These are phyloP conservation scores for Channa argus DNA, from an alignment of 2,113 vertebrate genomes.

Conservation along the genomic window DNA sequence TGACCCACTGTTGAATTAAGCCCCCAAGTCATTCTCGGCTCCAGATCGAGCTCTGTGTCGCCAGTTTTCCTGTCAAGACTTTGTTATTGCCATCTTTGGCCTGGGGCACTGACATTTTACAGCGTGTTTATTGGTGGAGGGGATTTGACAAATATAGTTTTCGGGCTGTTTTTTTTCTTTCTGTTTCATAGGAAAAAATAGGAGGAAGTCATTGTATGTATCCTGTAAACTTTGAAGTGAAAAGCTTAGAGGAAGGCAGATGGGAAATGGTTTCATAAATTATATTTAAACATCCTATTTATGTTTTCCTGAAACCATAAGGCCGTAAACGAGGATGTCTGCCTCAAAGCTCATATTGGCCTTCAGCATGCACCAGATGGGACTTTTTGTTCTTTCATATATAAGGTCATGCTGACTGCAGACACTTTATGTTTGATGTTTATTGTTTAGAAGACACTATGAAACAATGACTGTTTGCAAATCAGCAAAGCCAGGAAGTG, in stretches of 20 bases:
- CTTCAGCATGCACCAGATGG: neutral
- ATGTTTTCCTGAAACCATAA: conserved; percentile 53
- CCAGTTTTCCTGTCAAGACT: conserved; percentile 67
- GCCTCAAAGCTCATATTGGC: conserved; percentile 23
- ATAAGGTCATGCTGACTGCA: conserved; percentile 45
- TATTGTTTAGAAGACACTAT: conserved; percentile 56
- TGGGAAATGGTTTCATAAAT: conserved; percentile 45
- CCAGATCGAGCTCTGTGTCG: conserved; percentile 49
- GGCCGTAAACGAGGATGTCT: conserved; percentile 54
- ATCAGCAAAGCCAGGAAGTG: conserved; percentile 62
- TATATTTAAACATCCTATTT: conserved; percentile 58
- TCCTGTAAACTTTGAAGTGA: conserved; percentile 49
- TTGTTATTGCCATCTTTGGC: conserved; percentile 55
- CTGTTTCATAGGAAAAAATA: conserved; percentile 45
- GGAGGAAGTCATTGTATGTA: conserved; percentile 58
- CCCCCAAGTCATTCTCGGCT: conserved; percentile 40
- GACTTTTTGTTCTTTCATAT: conserved; percentile 33
- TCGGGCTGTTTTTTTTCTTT: conserved; percentile 29
- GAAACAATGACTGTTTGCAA: conserved; percentile 75
- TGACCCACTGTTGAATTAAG: conserved; percentile 25
- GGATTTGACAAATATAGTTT: conserved; percentile 50
- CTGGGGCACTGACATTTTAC: conserved; percentile 59
- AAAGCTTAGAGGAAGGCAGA: conserved; percentile 41
- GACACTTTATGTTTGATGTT: conserved; percentile 57
- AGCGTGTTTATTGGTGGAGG: conserved; percentile 59